Conservation (phyloP, 2,888 invertebrate species). For the Auanema freiburgensis region DNA sequence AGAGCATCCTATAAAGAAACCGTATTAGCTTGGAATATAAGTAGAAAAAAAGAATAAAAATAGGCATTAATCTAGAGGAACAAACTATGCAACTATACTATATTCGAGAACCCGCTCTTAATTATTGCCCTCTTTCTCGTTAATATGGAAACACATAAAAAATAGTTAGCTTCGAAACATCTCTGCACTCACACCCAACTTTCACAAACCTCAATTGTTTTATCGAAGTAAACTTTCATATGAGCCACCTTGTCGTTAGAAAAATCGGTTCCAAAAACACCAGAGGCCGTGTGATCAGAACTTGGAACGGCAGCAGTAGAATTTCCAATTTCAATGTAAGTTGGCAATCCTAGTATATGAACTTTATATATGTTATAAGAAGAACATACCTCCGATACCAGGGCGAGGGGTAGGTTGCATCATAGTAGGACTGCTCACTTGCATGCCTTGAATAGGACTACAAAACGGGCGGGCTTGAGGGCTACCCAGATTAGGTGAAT, state of each 20-base stretch:
- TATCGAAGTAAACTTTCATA: conserved; percentile 22
- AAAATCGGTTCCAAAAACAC: not conserved
- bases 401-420: too few species aligned
- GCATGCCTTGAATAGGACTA: too few species aligned
- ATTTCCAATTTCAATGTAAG: conserved; percentile 16
- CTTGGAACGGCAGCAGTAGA: conserved; percentile 8
- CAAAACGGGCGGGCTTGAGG: not conserved
- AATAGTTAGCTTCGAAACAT: conserved; percentile 15
- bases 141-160: not conserved
- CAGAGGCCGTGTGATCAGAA: conserved; percentile 4
- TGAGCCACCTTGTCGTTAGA: conserved; percentile 12
- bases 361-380: not conserved
- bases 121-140: not conserved
- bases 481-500: not conserved
- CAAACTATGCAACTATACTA: too few species aligned
- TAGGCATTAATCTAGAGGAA: too few species aligned
- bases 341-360: not conserved
- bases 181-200: not conserved
- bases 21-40: too few species aligned
- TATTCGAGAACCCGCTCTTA: too few species aligned
- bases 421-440: too few species aligned
- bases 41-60: too few species aligned
- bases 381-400: too few species aligned
- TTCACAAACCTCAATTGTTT: conserved; percentile 18
- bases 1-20: too few species aligned